Evolutionary conservation across 2,113 vertebrate species (phyloP).

Genomic region (Laticauda colubrina): DNA sequence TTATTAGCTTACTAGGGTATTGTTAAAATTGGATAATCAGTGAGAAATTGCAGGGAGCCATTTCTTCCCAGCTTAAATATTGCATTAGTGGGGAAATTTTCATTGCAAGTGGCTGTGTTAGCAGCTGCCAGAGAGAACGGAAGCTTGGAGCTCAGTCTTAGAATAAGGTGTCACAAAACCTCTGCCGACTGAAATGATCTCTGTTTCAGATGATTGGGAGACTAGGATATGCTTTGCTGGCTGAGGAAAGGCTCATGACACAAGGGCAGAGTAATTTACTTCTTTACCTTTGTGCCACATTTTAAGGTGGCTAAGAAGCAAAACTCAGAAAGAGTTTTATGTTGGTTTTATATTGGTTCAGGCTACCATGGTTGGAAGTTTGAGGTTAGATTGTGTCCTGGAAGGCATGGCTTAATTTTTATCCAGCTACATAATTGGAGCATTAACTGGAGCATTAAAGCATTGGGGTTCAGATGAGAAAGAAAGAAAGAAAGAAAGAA

Average conservation of each 20-base stretch:
- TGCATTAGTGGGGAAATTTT: slow-evolving; percentile 56
- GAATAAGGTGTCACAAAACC: slow-evolving; percentile 46
- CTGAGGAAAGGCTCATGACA: neutral
- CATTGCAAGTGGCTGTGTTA: slow-evolving; percentile 6
- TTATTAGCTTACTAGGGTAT: slow-evolving; percentile 58
- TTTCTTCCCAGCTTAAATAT: slow-evolving; percentile 45
- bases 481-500: too few relatives aligned
- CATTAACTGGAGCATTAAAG: neutral
- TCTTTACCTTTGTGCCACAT: neutral
- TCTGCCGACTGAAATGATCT: slow-evolving; percentile 51
- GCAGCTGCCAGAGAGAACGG: slow-evolving; percentile 14
- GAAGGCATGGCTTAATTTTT: neutral
- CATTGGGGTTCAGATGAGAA: neutral
- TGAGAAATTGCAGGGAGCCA: slow-evolving; percentile 40
- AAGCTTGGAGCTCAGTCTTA: neutral
- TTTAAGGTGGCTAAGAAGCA: neutral
- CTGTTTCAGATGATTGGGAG: neutral
- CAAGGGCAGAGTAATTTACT: neutral
- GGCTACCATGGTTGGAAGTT: neutral
- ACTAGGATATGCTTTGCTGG: neutral
- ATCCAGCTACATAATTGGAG: neutral
- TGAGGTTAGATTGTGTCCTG: neutral
- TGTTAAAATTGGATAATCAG: slow-evolving; percentile 46
- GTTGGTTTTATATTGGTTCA: neutral
- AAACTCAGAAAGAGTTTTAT: neutral